Evolutionary conservation across 2,113 vertebrate species (phyloP), one percentile per base, ranked within the genome.

Genomic region (Corydoras sp.): DNA sequence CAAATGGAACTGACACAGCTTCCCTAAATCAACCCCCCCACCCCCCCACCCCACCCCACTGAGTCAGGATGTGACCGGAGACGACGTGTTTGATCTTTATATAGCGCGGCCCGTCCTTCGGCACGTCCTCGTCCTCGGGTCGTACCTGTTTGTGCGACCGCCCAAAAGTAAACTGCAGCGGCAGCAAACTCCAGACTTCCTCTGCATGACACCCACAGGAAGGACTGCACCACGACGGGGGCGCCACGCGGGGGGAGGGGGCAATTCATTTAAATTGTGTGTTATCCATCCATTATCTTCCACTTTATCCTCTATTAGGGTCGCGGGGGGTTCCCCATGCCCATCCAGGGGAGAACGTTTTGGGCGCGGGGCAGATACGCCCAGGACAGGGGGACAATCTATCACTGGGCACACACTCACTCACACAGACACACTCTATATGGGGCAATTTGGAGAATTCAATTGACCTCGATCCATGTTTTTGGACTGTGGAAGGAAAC

Each of bases 201-300:
- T 84, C 54, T 83, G 79, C 76, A 83, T 84, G 84, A 75, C 81
- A 86, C 86, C 81, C 82, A 82, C 85, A 87, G 87, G 85, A 89
- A 86, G 79, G 80, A 65, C 69, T 78, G 67, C 77, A 69, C 80
- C 78, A 65, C 68, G 75, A 69, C 78, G 82, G 79, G 76, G 74
- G 77, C 18, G 18, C 18, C 1, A 24, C 18, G 18, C 18, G 18
- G 18, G 18, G 18, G 2, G 18, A 2, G 18, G 18, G 18, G 18
- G 18, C 18, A 24, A 24, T 24, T 24, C 18, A 24, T 24, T 24
- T 24, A 24, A 24, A 1, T 24, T 24, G 18, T 24, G 18, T 24
- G 18, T 24, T 24, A 24, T 24, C 18, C 18, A 24, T 24, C 18
- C 18, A 24, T 24, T 24, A 24, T 24, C 18, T 24, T 24, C 18